A percentile compares a stretch with the other conserved stretches of the same genome.
phyloP scores from a whole-genome alignment of 2,888 invertebrate species.

The Globia sparganii region DNA sequence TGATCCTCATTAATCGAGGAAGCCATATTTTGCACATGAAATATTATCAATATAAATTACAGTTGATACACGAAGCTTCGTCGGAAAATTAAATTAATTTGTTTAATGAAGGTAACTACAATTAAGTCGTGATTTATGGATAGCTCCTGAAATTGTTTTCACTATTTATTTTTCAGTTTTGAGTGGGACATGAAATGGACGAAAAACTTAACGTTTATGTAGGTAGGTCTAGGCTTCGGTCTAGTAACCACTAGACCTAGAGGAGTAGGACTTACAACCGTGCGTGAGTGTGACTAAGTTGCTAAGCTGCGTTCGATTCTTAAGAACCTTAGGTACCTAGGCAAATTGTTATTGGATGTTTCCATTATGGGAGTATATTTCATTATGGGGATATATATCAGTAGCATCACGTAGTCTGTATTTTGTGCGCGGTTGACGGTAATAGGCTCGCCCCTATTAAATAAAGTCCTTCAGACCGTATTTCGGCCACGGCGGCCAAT shows the following conservation, averaged over 20 bases:
- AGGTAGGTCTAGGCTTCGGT: no score
- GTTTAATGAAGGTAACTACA: not conserved
- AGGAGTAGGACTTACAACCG: no score
- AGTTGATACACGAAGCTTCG: not conserved
- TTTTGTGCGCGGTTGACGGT: no score
- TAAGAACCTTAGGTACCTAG: no score
- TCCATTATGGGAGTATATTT: not conserved
- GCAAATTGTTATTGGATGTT: not conserved
- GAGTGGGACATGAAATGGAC: not conserved
- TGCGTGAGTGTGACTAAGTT: no score
- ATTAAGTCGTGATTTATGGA: conserved; percentile 11
- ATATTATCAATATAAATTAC: conserved; percentile 46
- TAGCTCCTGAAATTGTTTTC: not conserved
- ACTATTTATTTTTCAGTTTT: not conserved
- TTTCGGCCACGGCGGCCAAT: no score
- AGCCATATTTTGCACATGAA: conserved; percentile 20
- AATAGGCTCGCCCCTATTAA: no score
- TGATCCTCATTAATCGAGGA: conserved; percentile 4
- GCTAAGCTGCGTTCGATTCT: not conserved
- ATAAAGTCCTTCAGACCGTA: no score
- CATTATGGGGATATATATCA: no score
- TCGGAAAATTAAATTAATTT: conserved; percentile 29
- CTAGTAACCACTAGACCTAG: no score
- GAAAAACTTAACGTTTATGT: not conserved
- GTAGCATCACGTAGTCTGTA: not conserved